Conservation (phyloP, 1,140 invertebrate genomes). For the Ips typographus region DNA sequence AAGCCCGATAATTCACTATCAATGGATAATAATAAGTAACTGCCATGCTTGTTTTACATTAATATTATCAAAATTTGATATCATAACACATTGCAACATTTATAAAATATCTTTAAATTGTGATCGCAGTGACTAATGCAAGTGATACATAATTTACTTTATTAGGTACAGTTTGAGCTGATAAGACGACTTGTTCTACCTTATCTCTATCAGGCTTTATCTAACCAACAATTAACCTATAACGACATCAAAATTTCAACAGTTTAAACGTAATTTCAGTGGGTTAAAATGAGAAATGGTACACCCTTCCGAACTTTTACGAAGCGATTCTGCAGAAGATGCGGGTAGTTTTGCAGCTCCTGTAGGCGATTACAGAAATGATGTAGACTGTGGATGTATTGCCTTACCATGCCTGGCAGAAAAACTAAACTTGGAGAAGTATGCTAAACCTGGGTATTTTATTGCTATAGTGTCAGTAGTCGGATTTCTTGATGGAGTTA, state of each 20-base stretch:
- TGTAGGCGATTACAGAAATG: constrained; percentile 52
- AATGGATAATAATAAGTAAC: too few species aligned
- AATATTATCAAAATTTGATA: too few species aligned
- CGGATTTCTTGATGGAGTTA: constrained; percentile 58
- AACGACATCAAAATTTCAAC: constrained; percentile 19
- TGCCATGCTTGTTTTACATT: too few species aligned
- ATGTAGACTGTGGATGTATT: constrained; percentile 64
- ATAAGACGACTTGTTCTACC: constrained; percentile 13
- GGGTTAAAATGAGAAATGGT: constrained; percentile 41
- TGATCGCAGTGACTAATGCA: too few species aligned
- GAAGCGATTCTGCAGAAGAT: constrained; percentile 50
- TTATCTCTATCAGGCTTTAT: not conserved
- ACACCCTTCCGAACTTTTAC: constrained; percentile 45
- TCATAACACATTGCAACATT: too few species aligned
- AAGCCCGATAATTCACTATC: not conserved
- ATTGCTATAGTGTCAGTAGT: constrained; percentile 56
- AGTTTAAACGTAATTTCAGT: constrained; percentile 14
- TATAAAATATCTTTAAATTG: too few species aligned
- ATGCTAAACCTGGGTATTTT: constrained; percentile 59
- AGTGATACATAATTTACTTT: too few species aligned
- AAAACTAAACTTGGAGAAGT: constrained; percentile 58
- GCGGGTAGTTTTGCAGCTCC: constrained; percentile 44
- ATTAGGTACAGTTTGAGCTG: not conserved
- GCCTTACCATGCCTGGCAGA: constrained; percentile 56
- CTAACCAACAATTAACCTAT: constrained; percentile 8